Base-by-base conservation (phyloP, 92 coral and sea anemone genomes). In the Hydrozoanthus gracilis region DNA sequence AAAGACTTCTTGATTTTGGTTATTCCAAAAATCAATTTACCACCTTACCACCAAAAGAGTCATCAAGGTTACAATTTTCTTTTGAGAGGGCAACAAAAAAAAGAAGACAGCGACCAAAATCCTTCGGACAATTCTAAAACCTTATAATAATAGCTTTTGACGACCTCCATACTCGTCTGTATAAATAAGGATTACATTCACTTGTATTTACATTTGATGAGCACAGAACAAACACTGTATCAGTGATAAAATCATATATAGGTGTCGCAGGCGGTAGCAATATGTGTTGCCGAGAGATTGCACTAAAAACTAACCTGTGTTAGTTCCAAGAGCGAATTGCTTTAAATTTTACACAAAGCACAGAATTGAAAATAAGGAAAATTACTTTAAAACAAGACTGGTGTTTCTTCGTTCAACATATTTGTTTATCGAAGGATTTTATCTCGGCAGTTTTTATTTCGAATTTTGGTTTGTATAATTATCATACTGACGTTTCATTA, bases 231-330 rank as follows among this genome's bases (percentile, higher is more conserved):
- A 27, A 76, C 12, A 9, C 39, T 14, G 27, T n/a, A 65, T 76
- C 48, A 76, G 48, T 11, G 67, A 76, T 76, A 76, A 76, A 76
- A 76, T 20, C 50, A 51, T 13, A 76, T 54, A 76, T 54, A 20
- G 50, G 66, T 20, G 35, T 51, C 20, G 65, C 48, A 76, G 18
- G 82, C 65, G 35, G 18, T 18, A 76, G 82, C 11, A 76, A 27
- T 55, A 20, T 51, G 15, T 51, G 20, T 73, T 73, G 12, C 6
- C 12, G n/a, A 76, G 20, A 20, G 9, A 7, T 15, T 16, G 20
- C 7, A 60, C 50, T 14, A n/a, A 15, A 49, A 49, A 17, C 3
- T 18, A 18, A 20, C 46, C 46, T 27, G 39, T 27, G 39, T 27
- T 27, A 27, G 39, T 27, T 27, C 39, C 39, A 27, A 27, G 39